Base-by-base conservation (phyloP, 2,797 vertebrate genomes). In the Toxotes lorentzi region DNA sequence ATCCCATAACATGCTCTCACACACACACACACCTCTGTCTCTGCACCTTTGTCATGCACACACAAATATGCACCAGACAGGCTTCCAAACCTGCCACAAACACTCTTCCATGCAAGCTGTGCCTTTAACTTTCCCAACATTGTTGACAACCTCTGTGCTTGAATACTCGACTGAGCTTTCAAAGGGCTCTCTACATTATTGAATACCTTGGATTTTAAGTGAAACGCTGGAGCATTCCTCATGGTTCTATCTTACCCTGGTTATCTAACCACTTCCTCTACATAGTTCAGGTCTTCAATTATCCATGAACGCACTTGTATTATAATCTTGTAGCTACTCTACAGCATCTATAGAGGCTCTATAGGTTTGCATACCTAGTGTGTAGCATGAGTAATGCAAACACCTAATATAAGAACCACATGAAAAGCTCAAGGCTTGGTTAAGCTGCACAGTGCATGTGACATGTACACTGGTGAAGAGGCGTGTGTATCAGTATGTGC, bases 181-280 rank as follows among this genome's bases (percentile, higher is more conserved):
- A 91, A 85, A 88, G 81, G 68, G 53, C 80, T 76, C 71, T 70
- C 88, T 94, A 82, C 92, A 94, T 94, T 93, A 95, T 94, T 94
- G 84, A 94, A 88, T 67, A 89, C 79, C 81, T 86, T 72, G 80
- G 84, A 79, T 93, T 92, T 92, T 81, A 93, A 93, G 92, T 89
- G 86, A 89, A 92, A 90, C 56, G 17, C 84, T 76, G 76, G 88
- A 86, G 79, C 70, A 82, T 89, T 88, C 76, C 76, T 83, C 79
- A 67, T 78, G 72, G 65, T 85, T 83, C 63, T 72, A 40, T 62
- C 75, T 73, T 79, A 17, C 60, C 64, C 48, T 76, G 70, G 85
- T 91, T 91, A 91, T 86, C 86, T 78, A 87, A 82, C 83, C 78
- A 56, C 62, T 77, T 85, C 72, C 59, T 82, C 54, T 78, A 57